These are phyloP conservation scores for Hiodon tergisus DNA, from an alignment of 2,113 vertebrate species.

Conservation along the genomic window DNA sequence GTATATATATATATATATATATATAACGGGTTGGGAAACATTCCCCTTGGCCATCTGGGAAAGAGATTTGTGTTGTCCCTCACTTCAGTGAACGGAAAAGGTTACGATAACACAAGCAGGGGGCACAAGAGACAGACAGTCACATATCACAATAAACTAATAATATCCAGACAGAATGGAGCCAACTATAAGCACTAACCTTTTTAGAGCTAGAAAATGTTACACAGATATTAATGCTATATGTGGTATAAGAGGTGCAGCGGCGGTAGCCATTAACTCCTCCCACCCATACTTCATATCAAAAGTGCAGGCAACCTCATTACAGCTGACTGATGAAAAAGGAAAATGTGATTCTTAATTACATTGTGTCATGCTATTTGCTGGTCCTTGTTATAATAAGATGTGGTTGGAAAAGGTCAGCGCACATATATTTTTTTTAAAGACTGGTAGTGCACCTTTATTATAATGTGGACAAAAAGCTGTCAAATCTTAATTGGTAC, in stretches of 20 bases:
- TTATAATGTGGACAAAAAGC: background rate
- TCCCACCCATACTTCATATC: too few relatives aligned
- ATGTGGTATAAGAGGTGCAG: background rate
- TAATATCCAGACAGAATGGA: slow-evolving; percentile 15
- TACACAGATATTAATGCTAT: background rate
- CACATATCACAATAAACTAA: background rate
- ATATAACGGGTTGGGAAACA: too few relatives aligned
- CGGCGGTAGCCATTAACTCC: background rate
- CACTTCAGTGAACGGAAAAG: background rate
- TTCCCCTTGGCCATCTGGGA: too few relatives aligned
- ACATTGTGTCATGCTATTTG: background rate
- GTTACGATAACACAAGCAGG: background rate
- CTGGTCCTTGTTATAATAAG: slow-evolving; percentile 2
- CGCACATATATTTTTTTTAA: background rate
- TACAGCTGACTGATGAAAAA: background rate
- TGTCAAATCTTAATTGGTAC: background rate
- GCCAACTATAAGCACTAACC: background rate
- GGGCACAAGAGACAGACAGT: background rate
- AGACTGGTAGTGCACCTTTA: background rate
- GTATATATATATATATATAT: too few relatives aligned
- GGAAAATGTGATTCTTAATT: background rate
- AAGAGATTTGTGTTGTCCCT: background rate
- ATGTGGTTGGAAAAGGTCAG: slow-evolving; percentile 1
- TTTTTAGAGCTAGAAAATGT: background rate
- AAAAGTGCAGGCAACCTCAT: background rate